Conservation (phyloP, 1,140 invertebrate genomes). For the roundworm (Caenorhabditis elegans) region DNA sequence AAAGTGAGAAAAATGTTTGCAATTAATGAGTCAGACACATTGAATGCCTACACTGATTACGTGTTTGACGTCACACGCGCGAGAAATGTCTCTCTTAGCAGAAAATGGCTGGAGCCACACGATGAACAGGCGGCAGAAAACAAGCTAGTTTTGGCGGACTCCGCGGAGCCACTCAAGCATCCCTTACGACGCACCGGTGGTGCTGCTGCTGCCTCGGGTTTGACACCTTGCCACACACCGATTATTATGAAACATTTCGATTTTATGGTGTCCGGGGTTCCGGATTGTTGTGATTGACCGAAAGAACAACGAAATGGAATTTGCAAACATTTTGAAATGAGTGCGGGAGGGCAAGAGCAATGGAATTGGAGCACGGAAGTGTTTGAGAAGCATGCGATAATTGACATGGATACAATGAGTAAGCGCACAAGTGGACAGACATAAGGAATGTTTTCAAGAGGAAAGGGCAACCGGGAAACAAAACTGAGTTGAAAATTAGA, state of each 20-base stretch:
- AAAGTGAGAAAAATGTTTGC: neutral
- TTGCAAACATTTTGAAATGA: conserved; percentile 16
- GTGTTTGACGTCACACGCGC: conserved; percentile 21
- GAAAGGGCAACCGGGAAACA: neutral
- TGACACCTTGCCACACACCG: conserved; percentile 28
- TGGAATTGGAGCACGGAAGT: neutral
- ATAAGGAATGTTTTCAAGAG: neutral
- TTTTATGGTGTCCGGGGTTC: neutral
- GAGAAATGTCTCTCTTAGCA: neutral
- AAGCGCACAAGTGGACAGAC: neutral
- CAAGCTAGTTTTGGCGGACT: conserved; percentile 10
- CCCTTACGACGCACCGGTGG: neutral
- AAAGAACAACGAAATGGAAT: neutral
- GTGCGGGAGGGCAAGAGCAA: no score
- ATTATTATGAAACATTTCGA: conserved; percentile 33
- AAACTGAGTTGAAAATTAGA: neutral
- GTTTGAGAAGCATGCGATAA: conserved; percentile 25
- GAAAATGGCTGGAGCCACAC: neutral
- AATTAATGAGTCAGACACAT: conserved; percentile 15
- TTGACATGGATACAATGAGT: conserved; percentile 30
- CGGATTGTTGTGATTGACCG: conserved; percentile 4
- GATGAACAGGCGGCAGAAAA: conserved; percentile 1
- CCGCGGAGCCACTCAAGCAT: conserved; percentile 17
- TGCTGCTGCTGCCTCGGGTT: neutral
- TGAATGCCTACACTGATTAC: conserved; percentile 11